Conservation (phyloP, 2,113 vertebrate species). For the Rhipidura dahli region DNA sequence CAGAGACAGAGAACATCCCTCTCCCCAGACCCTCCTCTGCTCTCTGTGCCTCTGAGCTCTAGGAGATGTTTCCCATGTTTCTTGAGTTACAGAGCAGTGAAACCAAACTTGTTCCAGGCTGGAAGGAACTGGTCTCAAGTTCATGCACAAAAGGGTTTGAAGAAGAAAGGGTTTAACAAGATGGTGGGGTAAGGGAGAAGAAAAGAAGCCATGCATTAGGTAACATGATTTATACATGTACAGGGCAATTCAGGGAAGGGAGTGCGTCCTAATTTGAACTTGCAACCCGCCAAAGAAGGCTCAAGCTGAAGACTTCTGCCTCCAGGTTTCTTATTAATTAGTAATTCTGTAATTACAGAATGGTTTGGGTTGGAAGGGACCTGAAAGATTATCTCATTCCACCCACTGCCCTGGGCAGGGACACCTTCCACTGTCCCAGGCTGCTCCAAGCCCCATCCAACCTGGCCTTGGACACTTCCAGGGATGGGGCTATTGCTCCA, state of each 20-base stretch:
- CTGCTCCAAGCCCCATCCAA: fast-evolving
- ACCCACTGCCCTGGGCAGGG: neutral
- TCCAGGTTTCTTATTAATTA: neutral
- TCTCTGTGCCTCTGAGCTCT: neutral
- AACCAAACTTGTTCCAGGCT: neutral
- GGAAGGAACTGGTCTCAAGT: neutral
- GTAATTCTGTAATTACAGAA: neutral
- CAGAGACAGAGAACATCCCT: neutral
- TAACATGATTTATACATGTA: neutral
- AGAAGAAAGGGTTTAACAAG: neutral
- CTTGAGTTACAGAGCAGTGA: neutral
- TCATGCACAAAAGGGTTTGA: neutral
- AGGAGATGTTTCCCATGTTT: neutral
- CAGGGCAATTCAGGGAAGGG: neutral
- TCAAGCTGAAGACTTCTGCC: neutral
- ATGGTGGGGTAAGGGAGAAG: neutral
- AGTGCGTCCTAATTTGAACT: neutral
- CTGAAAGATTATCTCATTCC: neutral
- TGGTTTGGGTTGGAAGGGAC: neutral
- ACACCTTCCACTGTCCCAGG: no score
- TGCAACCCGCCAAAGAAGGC: neutral
- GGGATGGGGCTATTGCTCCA: neutral
- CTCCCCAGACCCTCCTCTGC: neutral
- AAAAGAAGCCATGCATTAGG: neutral
- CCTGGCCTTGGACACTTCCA: neutral